Base-by-base conservation (phyloP, 2,888 invertebrate species). In the Leptinotarsa juncta region DNA sequence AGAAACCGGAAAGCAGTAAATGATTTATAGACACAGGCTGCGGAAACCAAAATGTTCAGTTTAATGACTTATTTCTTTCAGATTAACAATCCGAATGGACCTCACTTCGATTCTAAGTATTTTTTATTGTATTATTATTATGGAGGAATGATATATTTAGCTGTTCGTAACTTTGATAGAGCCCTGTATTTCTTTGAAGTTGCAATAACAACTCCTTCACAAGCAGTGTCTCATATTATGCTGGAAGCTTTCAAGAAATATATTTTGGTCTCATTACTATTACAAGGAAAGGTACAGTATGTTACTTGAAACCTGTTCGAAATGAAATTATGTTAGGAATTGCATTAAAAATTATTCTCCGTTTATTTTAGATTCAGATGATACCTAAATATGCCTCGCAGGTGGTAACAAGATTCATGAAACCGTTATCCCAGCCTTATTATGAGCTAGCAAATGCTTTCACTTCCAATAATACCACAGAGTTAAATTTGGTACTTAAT, bases 231-330 rank as follows among this genome's bases (percentile, higher is more conserved):
- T 76, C 97, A 97, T 87, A 97, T 99, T 77, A 98, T 98, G 97
- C 90, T 99, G 76, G 98, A 98, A 89, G 94, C 98, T 16, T 98
- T 98, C 88, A 98, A 98, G 89, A 99, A 99, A 88, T 98, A 95
- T 85, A 94, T 98, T 83, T 90, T 99, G 80, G 94, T 98, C 53
- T 96, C 97, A 55, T 90, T 98, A 73, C 95, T 98, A 85, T 89
- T 97, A 76, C 94, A 97, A 88, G 98, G 98, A 84, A 97, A 97
- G 91, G 95, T 97, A 84, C 32, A 67, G 53, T 67, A 67, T 51
- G n/a, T 67, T 26, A 84, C 15, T 51, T 51, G 51, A 51, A 51
- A n/a, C 42, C 42, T 42, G 42, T 42, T 42, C 0, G 42, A 42
- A 10, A 5, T 42, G 42, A 10, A 42, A 42, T 10, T 42, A 42